Conservation (phyloP, 1,140 invertebrate species). For the Drosophila biarmipes region DNA sequence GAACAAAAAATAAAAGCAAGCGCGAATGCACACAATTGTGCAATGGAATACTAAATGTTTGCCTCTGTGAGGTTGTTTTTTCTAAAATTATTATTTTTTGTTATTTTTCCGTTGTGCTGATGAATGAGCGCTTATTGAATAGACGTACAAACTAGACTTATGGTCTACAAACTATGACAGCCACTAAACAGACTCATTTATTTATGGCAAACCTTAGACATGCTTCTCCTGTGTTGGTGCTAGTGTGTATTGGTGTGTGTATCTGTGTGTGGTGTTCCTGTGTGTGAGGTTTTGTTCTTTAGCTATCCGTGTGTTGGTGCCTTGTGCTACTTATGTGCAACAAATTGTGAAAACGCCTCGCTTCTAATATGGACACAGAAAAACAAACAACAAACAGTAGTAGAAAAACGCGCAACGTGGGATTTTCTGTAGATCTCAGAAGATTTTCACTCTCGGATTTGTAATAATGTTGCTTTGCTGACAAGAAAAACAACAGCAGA, state of each 20-base stretch:
- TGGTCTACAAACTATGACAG: slow-evolving; percentile 46
- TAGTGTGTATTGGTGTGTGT: slow-evolving; percentile 30
- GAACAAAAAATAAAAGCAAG: slow-evolving; percentile 1
- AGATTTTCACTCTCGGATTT: slow-evolving; percentile 30
- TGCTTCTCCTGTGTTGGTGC: slow-evolving; percentile 51
- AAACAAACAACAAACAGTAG: slow-evolving; percentile 30
- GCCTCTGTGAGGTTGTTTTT: slow-evolving; percentile 1
- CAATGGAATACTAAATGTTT: slow-evolving; percentile 36
- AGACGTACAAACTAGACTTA: slow-evolving; percentile 59
- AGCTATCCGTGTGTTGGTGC: slow-evolving; percentile 47
- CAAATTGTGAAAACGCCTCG: slow-evolving; percentile 53
- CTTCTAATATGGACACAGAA: slow-evolving; percentile 71
- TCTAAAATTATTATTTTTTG: slow-evolving; percentile 1
- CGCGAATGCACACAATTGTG: slow-evolving; percentile 39
- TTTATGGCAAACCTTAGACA: slow-evolving; percentile 74
- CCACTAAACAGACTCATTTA: slow-evolving; percentile 34
- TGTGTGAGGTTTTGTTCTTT: slow-evolving; percentile 26
- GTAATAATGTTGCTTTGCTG: slow-evolving; percentile 25
- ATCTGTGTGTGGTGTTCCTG: slow-evolving; percentile 34
- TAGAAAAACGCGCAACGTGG: slow-evolving; percentile 19
- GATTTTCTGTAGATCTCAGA: slow-evolving; percentile 6
- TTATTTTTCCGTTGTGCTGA: slow-evolving; percentile 6
- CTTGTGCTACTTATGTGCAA: slow-evolving; percentile 63
- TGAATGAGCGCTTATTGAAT: slow-evolving; percentile 66
- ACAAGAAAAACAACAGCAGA: slow-evolving; percentile 6